Evolutionary conservation across 2,888 invertebrate genomes (phyloP).

Genomic region (Apodemia mormo): DNA sequence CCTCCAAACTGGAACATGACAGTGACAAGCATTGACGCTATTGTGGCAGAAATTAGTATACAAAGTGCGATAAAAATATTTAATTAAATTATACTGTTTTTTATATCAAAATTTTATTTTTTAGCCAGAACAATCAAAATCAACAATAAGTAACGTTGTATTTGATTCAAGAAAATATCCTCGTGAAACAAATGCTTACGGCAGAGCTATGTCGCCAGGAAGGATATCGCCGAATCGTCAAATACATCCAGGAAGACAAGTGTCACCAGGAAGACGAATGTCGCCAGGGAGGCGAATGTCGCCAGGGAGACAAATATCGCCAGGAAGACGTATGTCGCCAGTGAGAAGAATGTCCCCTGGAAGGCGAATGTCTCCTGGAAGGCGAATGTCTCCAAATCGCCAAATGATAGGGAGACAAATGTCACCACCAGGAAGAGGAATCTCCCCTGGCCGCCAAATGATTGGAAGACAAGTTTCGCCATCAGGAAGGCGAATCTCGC

Average conservation of each 20-base stretch:
- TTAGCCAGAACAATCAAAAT: constrained; percentile 2
- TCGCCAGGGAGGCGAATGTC: constrained; percentile 15
- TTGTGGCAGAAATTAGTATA: too few relatives aligned
- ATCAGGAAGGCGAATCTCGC: constrained; percentile 32
- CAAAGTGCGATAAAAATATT: too few relatives aligned
- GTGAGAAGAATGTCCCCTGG: constrained; percentile 23
- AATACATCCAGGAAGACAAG: constrained; percentile 34
- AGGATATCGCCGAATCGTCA: constrained; percentile 33
- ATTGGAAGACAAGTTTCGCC: constrained; percentile 26
- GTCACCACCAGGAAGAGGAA: constrained; percentile 38
- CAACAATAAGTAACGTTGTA: neutral
- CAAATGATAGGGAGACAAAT: constrained; percentile 27
- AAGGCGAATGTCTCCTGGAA: constrained; percentile 24
- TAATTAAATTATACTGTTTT: too few relatives aligned
- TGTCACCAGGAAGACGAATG: constrained; percentile 34
- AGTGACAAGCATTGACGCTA: too few relatives aligned
- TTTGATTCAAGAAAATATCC: constrained; percentile 34
- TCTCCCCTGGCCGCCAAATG: constrained; percentile 22
- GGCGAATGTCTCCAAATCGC: constrained; percentile 23
- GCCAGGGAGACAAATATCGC: constrained; percentile 23
- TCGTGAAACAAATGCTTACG: constrained; percentile 35
- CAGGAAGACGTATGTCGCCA: constrained; percentile 24
- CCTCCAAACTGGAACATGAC: too few relatives aligned
- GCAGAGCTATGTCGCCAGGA: constrained; percentile 35
- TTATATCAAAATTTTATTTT: neutral